phyloP scores from a whole-genome alignment of 2,888 invertebrate genomes.

The Vesta saturnalis region DNA sequence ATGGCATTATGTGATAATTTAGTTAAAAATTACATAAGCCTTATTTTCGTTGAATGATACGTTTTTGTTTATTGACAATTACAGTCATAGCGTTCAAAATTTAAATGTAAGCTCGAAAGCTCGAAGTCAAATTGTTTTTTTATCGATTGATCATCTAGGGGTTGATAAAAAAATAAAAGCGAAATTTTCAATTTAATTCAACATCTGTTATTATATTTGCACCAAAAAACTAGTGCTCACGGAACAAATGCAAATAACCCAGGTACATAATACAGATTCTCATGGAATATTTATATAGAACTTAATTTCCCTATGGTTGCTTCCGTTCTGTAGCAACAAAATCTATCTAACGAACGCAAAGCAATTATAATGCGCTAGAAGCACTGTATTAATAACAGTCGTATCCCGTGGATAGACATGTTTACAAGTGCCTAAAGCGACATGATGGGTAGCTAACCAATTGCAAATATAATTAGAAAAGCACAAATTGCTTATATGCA shows the following conservation, averaged over 20 bases:
- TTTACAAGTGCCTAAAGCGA: conserved; percentile 38
- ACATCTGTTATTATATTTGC: conserved; percentile 8
- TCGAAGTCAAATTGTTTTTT: neutral
- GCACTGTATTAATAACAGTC: conserved; percentile 33
- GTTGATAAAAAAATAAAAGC: neutral
- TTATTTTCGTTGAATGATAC: too few species aligned
- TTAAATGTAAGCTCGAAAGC: neutral
- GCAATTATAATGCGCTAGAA: conserved; percentile 35
- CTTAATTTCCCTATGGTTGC: conserved; percentile 31
- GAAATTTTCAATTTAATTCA: conserved; percentile 8
- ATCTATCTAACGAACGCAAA: conserved; percentile 25
- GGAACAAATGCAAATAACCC: conserved; percentile 5
- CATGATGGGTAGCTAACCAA: conserved; percentile 39
- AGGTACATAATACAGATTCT: conserved; percentile 5
- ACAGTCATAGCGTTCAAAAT: too few species aligned
- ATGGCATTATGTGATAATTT: too few species aligned
- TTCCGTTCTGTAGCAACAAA: conserved; percentile 17
- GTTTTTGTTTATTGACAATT: too few species aligned
- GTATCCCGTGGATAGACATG: conserved; percentile 39
- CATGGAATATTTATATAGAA: conserved; percentile 21
- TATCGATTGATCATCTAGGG: conserved; percentile 1
- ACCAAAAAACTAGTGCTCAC: neutral
- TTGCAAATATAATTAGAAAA: conserved; percentile 35
- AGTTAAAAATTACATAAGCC: too few species aligned
- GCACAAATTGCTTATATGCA: conserved; percentile 17